Base-by-base conservation (phyloP, 2,113 vertebrate genomes). In the Genyomyrus donnyi region DNA sequence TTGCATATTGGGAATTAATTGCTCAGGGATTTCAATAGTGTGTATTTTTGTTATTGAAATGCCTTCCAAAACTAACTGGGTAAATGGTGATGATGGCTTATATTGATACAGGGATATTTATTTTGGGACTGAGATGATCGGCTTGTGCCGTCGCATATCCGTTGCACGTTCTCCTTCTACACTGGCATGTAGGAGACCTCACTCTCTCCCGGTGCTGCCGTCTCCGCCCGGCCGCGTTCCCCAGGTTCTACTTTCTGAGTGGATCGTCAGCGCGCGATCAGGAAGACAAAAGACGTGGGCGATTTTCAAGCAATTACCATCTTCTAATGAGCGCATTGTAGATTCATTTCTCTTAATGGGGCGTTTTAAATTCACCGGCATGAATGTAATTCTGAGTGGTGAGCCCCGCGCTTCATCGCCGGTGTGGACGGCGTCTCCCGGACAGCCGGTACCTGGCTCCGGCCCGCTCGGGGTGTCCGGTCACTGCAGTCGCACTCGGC, bases 311-410 rank as follows among this genome's bases (percentile, higher is more conserved):
- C 50, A 85, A 89, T 85, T 85, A 89, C 77, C 31, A 8, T 89
- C 58, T 45, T 85, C 58, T 85, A 50, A 89, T 46, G 53, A 85
- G 52, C 42, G 19, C n/a, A 48, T 53, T 84, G 45, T 62, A 62
- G 19, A 45, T 42, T 85, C 89, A 46, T 62, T 53, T 42, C 52
- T 48, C 39, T 49, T 89, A 89, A 85, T 85, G 11, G 80, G 89
- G 46, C 10, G 7, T 24, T 80, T 89, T 89, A 89, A 80, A 89
- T 89, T 89, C 88, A 80, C 8, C 31, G 88, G 45, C 66, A 89
- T 80, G 88, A 80, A 50, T 74, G n/a, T 48, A 42, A 74, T 74
- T 27, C 19, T 24, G 48, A 39, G 88, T 3, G 0, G 70, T 4
- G 46, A 15, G 35, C 5, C 46, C 15, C 1, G 15, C 6, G 21